A percentile compares a stretch with the other conserved stretches of the same genome.
phyloP scores from a whole-genome alignment of 1,140 invertebrate species.

The Conus ventricosus region DNA sequence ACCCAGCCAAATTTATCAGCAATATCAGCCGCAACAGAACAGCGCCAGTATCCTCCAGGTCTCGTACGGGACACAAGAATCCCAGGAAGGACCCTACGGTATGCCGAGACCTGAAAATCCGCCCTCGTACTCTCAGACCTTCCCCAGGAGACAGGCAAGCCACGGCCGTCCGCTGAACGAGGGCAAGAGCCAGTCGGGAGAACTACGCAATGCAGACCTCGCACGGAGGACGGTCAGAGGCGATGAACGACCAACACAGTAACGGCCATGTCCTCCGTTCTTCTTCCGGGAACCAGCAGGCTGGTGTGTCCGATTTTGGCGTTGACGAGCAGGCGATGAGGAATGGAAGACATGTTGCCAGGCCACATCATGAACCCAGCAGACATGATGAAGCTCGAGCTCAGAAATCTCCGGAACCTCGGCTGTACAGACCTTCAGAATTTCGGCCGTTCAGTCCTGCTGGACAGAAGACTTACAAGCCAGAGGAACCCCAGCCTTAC shows the following conservation, averaged over 20 bases:
- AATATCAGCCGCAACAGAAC: neutral
- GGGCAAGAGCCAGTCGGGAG: neutral
- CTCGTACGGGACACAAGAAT: neutral
- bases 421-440: too few relatives aligned
- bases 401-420: conserved; percentile 27
- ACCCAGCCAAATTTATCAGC: neutral
- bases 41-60: neutral
- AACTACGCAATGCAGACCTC: neutral
- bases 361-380: too few relatives aligned
- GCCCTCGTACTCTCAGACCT: conserved; percentile 32
- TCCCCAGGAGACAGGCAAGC: conserved; percentile 21
- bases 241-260: neutral
- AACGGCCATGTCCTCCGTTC: neutral
- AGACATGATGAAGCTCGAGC: neutral
- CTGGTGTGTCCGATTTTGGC: conserved; percentile 24
- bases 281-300: neutral
- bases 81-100: neutral
- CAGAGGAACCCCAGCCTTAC: neutral
- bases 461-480: neutral
- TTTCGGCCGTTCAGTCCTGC: too few relatives aligned
- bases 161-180: neutral
- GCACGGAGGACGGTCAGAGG: neutral
- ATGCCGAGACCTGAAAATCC: conserved; percentile 2
- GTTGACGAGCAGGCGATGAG: conserved; percentile 30
- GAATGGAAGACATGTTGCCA: neutral